These are phyloP conservation scores for Ailurus styani DNA, from an alignment of 2,113 vertebrate genomes.

Conservation along the genomic window DNA sequence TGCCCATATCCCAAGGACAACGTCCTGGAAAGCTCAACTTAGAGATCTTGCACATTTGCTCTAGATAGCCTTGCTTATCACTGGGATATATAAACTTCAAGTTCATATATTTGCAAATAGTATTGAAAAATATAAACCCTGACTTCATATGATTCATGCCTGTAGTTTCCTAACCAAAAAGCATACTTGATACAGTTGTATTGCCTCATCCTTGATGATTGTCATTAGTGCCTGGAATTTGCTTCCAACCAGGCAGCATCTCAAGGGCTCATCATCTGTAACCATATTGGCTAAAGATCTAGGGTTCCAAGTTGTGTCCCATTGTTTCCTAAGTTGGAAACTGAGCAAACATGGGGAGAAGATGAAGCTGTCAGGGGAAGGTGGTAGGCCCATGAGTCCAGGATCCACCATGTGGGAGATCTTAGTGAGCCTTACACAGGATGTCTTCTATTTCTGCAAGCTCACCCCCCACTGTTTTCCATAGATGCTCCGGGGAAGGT, in stretches of 20 bases:
- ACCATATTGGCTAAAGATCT: neutral
- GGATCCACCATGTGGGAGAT: accelerated
- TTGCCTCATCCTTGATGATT: neutral
- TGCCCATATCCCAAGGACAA: neutral
- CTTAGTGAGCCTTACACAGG: neutral
- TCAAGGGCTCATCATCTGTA: neutral
- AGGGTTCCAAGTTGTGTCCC: neutral
- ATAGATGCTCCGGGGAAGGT: neutral
- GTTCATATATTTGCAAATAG: neutral
- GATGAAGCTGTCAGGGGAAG: neutral
- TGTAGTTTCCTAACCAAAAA: neutral
- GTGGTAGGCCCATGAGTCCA: accelerated
- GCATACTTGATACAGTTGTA: neutral
- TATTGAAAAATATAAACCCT: neutral
- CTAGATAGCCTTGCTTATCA: neutral
- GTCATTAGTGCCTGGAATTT: neutral
- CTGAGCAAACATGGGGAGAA: neutral
- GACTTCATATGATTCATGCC: neutral
- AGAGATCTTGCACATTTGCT: neutral
- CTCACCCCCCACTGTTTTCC: neutral
- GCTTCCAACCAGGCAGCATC: neutral
- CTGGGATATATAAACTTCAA: neutral
- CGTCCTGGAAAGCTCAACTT: neutral
- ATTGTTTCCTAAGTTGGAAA: neutral
- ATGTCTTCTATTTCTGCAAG: neutral